phyloP scores from a whole-genome alignment of 2,797 vertebrate genomes.

The Molossus alvarezi region DNA sequence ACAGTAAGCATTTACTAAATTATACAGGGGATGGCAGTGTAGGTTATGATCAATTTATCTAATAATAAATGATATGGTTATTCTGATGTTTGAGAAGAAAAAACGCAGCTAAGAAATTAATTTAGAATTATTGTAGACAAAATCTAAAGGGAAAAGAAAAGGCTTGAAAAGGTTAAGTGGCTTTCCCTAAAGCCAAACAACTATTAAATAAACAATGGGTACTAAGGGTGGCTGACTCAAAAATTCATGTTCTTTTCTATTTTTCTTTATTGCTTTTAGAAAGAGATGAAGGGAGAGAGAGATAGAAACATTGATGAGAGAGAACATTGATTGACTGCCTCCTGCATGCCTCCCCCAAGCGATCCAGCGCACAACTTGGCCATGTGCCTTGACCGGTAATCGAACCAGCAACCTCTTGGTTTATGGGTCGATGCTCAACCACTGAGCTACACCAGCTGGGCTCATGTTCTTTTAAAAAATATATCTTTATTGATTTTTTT shows the following conservation, averaged over 20 bases:
- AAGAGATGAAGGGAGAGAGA: background rate
- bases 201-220: background rate
- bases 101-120: background rate
- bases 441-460: too few species aligned
- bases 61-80: background rate
- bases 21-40: background rate
- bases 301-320: background rate
- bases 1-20: constrained; percentile 21
- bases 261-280: background rate
- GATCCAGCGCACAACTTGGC: background rate
- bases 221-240: background rate
- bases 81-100: constrained; percentile 27
- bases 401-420: background rate
- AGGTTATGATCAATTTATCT: background rate
- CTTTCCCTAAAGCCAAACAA: constrained; percentile 13
- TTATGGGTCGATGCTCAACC: too few species aligned
- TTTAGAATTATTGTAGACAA: background rate
- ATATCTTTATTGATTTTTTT: too few species aligned
- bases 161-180: background rate
- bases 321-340: background rate
- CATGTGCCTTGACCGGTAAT: background rate
- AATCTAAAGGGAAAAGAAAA: background rate
- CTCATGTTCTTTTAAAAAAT: too few species aligned
- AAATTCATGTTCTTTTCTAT: background rate
- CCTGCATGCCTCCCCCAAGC: background rate